Evolutionary conservation across 2,113 vertebrate species (phyloP).

Genomic region (Bubo blakistoni): DNA sequence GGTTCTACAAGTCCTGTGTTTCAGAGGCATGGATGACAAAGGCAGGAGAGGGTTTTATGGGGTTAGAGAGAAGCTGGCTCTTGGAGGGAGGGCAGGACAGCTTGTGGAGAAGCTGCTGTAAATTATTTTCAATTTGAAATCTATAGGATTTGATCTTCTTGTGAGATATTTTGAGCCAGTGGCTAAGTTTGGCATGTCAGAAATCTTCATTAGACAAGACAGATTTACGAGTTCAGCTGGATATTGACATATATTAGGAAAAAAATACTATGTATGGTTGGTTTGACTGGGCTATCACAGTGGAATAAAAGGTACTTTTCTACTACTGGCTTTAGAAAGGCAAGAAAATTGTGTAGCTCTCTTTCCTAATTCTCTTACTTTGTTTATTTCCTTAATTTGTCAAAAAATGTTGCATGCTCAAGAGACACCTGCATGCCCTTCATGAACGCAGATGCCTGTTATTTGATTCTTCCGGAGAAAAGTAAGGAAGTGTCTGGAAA

Average conservation of each 20-base stretch:
- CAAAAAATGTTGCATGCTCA: neutral
- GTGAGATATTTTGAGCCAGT: neutral
- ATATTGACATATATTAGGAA: neutral
- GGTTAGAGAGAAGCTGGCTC: neutral
- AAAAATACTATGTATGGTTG: neutral
- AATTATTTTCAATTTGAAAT: neutral
- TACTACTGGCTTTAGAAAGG: neutral
- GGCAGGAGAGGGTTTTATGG: neutral
- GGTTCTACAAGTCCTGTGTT: neutral
- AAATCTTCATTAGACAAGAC: conserved; percentile 6
- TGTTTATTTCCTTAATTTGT: neutral
- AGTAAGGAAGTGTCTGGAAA: neutral
- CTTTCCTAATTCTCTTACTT: neutral
- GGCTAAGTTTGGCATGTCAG: neutral
- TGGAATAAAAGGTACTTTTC: neutral
- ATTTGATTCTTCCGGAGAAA: neutral
- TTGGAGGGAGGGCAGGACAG: neutral
- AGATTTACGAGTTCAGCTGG: neutral
- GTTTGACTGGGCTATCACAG: neutral
- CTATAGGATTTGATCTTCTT: neutral
- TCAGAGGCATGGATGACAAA: neutral
- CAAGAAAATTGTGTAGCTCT: neutral
- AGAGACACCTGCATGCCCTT: neutral
- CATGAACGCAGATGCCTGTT: neutral
- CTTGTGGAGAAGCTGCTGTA: neutral